Base-by-base conservation (phyloP, 2,888 invertebrate genomes). In the Trissonchulus sp. region DNA sequence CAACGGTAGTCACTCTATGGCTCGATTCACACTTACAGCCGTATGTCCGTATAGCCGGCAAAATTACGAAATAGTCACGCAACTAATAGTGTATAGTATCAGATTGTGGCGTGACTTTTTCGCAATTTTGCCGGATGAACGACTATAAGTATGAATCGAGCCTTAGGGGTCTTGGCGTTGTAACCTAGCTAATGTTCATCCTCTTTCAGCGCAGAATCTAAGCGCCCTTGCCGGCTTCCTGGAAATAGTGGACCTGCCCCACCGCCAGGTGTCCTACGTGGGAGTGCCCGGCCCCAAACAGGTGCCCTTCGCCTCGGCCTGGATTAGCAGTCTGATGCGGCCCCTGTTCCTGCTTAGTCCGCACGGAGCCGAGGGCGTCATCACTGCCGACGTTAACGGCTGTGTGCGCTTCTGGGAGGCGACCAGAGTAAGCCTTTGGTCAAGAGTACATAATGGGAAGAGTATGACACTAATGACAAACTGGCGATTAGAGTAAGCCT, bases 361-460 rank as follows among this genome's bases (percentile, higher is more conserved):
- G 3, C 85, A 85, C 71, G 84, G 85, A 75, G 85, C 86, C 74
- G 86, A 88, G 77, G 87, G 87, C 35, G 81, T 89, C 34, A 86
- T 88, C 8, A 88, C 89, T 0, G 87, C 89, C n/a, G 89, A 90
- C 81, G 83, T 84, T 2, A 85, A 85, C 35, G 89, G 89, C 1
- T 86, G 87, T 77, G 83, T 89, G 62, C 82, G 88, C 38, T 80
- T 88, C 23, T 89, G 89, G 88, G 88, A 89, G 82, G 87, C 88
- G 23, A 85, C 86, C 0, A 80, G 85, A 30, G 79, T 82, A 8
- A 84, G 85, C 75, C n/a, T 83, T 48, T 18, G 15, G 15, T 48
- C 15, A 48, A 48, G 48, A 23, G 23, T 15, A 23, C 48, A 23
- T n/a, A n/a, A n/a, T n/a, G n/a, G n/a, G n/a, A n/a, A n/a, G n/a